Base-by-base conservation (phyloP, 2,113 vertebrate genomes). In the Poeciliopsis turrubarensis region DNA sequence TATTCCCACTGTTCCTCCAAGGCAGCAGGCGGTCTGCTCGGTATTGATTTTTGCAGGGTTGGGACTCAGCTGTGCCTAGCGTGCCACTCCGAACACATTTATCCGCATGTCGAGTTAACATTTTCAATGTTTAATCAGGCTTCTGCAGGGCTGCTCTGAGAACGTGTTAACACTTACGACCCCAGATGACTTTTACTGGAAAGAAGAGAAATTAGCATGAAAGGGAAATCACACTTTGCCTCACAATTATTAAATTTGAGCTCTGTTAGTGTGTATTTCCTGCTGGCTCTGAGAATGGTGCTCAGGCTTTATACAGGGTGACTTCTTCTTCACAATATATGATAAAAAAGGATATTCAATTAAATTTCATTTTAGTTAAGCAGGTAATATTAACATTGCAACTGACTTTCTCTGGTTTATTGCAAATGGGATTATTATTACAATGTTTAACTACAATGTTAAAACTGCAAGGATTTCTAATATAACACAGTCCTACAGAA, bases 111-210 rank as follows among this genome's bases (percentile, higher is more conserved):
- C 80, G 77, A 74, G 70, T 91, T 91, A 89, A 92, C 91, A 90
- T 90, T 90, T 91, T 92, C 87, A 92, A 91, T 91, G 91, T 93
- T 92, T 92, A 89, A 92, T 90, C 82, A 87, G 82, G 76, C 86
- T 91, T 87, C 79, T 75, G 81, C 73, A 26, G 69, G 14, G 78
- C 81, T 76, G 79, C 79, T 79, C 70, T 74, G 64, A 73, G 51
- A 76, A 44, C 39, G 73, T 72, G 66, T 75, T 60, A 61, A 54
- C 51, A 31, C 4, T 32, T 27, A 34, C 37, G 41, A 62, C 27
- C 72, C 44, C 65, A 78, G 44, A 74, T 74, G 15, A 69, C 44
- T 32, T 73, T 57, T 73, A 41, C 37, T 65, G 72, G 47, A 77
- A 78, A 65, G 30, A 39, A 30, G 26, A 57, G 57, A 64, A 65